Evolutionary conservation across 1,140 invertebrate genomes (phyloP).

Genomic region (Piezodorus guildinii): DNA sequence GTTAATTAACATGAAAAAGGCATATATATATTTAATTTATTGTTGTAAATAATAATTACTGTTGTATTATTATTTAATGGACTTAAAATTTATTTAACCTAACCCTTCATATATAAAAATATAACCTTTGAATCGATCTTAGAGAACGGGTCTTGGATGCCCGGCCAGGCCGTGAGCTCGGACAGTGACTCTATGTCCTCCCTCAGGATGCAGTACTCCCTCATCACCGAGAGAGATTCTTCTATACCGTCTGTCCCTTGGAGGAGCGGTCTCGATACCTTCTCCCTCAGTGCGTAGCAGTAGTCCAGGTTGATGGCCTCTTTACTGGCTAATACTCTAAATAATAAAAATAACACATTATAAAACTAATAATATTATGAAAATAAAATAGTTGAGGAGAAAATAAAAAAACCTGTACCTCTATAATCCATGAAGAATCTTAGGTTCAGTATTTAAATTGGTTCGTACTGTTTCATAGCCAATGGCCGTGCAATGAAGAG

Average conservation of each 20-base stretch:
- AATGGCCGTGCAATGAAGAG: too few relatives aligned
- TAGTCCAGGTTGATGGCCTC: conserved; percentile 75
- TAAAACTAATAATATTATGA: conserved; percentile 2
- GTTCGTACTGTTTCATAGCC: too few relatives aligned
- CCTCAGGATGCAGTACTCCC: conserved; percentile 69
- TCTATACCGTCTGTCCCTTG: conserved; percentile 57
- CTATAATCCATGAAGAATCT: too few relatives aligned
- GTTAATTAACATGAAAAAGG: too few relatives aligned
- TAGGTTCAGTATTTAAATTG: too few relatives aligned
- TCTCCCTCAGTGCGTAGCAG: conserved; percentile 52
- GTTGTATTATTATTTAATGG: too few relatives aligned
- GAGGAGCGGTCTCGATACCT: conserved; percentile 61
- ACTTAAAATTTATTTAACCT: too few relatives aligned
- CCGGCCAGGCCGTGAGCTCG: conserved; percentile 76
- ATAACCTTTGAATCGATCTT: conserved; percentile 66
- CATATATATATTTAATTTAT: too few relatives aligned
- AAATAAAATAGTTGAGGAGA: too few relatives aligned
- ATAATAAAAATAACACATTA: too few relatives aligned
- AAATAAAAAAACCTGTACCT: too few relatives aligned
- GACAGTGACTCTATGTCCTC: conserved; percentile 83
- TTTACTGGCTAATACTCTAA: conserved; percentile 61
- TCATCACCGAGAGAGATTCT: conserved; percentile 62
- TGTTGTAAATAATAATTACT: too few relatives aligned
- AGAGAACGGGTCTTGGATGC: conserved; percentile 59
- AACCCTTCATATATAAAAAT: not conserved